Conservation (phyloP, 2,797 vertebrate genomes). For the Tolypeutes matacus region DNA sequence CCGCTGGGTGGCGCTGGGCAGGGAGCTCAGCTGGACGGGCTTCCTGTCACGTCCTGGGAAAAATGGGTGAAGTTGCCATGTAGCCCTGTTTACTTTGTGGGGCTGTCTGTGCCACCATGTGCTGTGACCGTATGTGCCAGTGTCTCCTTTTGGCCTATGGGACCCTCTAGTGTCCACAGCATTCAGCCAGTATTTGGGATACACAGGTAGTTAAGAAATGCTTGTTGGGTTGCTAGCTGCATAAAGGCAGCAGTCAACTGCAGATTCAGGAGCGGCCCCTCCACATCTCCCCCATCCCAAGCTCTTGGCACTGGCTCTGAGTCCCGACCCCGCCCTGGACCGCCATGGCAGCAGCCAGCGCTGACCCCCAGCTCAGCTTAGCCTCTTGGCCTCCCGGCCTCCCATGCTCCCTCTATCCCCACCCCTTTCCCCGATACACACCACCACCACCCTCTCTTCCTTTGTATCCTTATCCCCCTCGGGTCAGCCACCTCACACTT, state of each 20-base stretch:
- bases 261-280: background rate
- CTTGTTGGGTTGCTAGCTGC: background rate
- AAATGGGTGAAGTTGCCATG: background rate
- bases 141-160: background rate
- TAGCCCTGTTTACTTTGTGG: background rate
- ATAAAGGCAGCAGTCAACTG: fast-evolving
- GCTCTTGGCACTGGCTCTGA: background rate
- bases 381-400: background rate
- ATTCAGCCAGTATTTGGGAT: background rate
- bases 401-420: background rate
- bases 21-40: background rate
- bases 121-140: background rate
- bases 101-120: background rate
- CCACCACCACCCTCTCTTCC: constrained; percentile 69
- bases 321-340: background rate
- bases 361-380: background rate
- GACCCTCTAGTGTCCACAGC: background rate
- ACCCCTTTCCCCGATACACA: background rate
- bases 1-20: background rate
- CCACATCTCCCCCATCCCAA: fast-evolving
- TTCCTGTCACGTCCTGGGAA: background rate
- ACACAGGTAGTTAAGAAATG: background rate
- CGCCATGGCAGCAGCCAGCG: too few relatives aligned
- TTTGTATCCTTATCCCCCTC: constrained; percentile 55
- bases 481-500: constrained; percentile 76